These are phyloP conservation scores for Glyphotaelius pellucidus DNA, from an alignment of 2,888 invertebrate genomes.

Conservation along the genomic window DNA sequence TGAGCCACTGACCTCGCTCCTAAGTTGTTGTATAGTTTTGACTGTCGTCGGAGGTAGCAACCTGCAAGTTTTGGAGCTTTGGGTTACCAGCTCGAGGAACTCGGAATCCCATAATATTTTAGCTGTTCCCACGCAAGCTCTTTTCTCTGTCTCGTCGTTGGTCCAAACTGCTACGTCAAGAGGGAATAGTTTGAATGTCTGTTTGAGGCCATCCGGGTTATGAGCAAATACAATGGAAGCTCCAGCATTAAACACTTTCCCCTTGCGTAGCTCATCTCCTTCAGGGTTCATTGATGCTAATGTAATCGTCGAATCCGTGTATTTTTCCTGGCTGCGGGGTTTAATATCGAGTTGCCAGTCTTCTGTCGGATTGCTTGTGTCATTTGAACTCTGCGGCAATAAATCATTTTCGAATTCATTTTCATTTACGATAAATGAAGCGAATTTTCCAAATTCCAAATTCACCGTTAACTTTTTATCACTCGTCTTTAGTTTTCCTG, in stretches of 20 bases:
- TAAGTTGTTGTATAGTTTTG: constrained; percentile 23
- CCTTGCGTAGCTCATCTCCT: constrained; percentile 59
- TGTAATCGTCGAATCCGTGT: constrained; percentile 8
- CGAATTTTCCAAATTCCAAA: constrained; percentile 75
- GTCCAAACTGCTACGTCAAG: constrained; percentile 76
- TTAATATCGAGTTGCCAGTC: neutral
- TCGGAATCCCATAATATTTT: constrained; percentile 50
- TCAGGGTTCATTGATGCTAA: constrained; percentile 29
- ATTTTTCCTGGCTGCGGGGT: neutral
- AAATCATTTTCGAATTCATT: constrained; percentile 71
- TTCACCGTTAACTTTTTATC: constrained; percentile 74
- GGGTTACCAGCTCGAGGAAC: constrained; percentile 22
- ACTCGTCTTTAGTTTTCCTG: neutral
- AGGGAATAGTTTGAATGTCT: constrained; percentile 74
- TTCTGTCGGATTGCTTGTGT: neutral
- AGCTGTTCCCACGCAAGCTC: constrained; percentile 65
- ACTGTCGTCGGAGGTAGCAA: constrained; percentile 35
- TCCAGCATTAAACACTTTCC: constrained; percentile 74
- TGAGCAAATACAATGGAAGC: constrained; percentile 77
- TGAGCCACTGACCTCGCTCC: constrained; percentile 49
- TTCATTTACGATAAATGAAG: constrained; percentile 76
- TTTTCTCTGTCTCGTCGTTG: constrained; percentile 72
- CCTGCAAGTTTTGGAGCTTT: constrained; percentile 21
- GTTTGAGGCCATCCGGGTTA: constrained; percentile 73
- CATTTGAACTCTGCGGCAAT: neutral